Evolutionary conservation across 2,797 vertebrate genomes (phyloP).

Genomic region (Notamacropus eugenii): DNA sequence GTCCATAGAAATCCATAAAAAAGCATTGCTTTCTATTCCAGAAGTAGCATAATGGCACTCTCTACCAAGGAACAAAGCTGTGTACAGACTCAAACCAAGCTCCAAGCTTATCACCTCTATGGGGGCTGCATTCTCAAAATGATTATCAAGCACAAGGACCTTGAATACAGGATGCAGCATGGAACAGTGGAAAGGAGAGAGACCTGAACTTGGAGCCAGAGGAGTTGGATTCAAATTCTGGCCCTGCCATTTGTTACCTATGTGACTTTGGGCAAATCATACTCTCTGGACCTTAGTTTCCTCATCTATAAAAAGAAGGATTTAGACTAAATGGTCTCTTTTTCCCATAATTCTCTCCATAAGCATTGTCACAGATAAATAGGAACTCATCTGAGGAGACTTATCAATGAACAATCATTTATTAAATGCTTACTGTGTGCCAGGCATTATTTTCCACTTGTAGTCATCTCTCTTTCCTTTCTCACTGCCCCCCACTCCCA

Average conservation of each 20-base stretch:
- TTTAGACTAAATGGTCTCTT: not conserved
- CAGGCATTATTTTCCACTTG: not conserved
- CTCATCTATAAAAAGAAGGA: not conserved
- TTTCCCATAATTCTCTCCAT: not conserved
- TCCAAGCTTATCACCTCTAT: not conserved
- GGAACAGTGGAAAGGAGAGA: not conserved
- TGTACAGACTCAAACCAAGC: not conserved
- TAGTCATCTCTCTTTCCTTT: not conserved
- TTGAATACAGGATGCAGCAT: not conserved
- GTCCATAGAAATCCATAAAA: not conserved
- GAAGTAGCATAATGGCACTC: not conserved
- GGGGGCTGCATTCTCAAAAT: not conserved
- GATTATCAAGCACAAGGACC: not conserved
- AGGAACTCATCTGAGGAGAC: not conserved
- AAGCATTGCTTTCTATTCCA: not conserved
- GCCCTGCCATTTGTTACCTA: not conserved
- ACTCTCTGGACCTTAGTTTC: not conserved
- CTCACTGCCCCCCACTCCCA: not conserved
- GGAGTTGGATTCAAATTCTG: not conserved
- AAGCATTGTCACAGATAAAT: not conserved
- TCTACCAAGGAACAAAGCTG: not conserved
- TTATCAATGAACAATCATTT: not conserved
- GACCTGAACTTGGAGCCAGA: not conserved
- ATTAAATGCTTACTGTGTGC: not conserved
- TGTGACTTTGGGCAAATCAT: not conserved